Evolutionary conservation across 2,888 invertebrate genomes (phyloP).

Genomic region (Nephrotoma guestfalica): DNA sequence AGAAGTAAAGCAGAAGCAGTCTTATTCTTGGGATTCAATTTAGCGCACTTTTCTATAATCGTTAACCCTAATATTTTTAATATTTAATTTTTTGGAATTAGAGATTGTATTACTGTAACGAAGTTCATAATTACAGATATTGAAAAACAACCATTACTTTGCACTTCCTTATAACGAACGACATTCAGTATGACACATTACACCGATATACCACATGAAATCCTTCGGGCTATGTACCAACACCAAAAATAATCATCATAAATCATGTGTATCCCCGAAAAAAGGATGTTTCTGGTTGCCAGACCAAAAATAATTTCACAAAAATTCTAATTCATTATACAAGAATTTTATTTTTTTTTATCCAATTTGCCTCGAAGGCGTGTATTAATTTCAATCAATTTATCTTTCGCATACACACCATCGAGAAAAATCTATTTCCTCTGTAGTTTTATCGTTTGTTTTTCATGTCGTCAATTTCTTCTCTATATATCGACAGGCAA

Average conservation of each 20-base stretch:
- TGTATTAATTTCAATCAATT: background rate
- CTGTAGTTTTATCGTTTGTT: background rate
- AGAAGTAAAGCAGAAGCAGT: too few relatives aligned
- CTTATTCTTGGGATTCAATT: too few relatives aligned
- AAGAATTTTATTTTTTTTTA: background rate
- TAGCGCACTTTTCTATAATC: too few relatives aligned
- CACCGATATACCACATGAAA: background rate
- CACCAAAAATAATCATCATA: background rate
- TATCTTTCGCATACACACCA: background rate
- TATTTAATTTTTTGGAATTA: too few relatives aligned
- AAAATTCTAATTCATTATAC: background rate
- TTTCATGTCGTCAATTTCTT: background rate
- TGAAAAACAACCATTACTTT: too few relatives aligned
- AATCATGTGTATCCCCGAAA: background rate
- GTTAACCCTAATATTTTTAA: too few relatives aligned
- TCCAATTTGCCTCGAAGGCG: background rate
- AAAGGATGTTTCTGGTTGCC: background rate
- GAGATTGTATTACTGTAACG: too few relatives aligned
- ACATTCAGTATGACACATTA: background rate
- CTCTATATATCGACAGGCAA: background rate
- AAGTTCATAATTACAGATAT: too few relatives aligned
- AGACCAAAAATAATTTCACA: background rate
- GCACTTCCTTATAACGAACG: too few relatives aligned
- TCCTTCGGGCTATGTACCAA: background rate
- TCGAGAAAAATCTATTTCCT: background rate